Evolutionary conservation across 2,113 vertebrate species (phyloP), one percentile per base, ranked within the genome.

Genomic region (Martes martes): DNA sequence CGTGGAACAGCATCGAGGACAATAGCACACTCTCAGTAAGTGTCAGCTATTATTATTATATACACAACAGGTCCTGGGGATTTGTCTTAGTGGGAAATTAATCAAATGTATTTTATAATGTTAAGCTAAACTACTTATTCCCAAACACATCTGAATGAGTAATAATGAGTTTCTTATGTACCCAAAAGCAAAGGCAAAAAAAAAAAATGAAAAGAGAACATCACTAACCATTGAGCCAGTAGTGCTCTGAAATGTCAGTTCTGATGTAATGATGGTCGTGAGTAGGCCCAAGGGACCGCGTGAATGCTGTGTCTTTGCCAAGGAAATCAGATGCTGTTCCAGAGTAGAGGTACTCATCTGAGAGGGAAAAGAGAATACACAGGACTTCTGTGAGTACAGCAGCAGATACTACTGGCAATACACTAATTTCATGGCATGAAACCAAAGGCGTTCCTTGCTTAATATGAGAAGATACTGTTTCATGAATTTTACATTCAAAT

Each of bases 241-340:
- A 99, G 98, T 99, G 99, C 76, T 99, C 99, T 9, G 99, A 99
- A 97, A 99, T 99, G 98, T 99, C 99, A 21, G 99, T 99, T 98
- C 99, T 99, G 98, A 99, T 99, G 99, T 99, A 99, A 98, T 99
- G 99, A 97, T 99, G 99, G 98, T 99, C 99, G 6, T 99, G 99
- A 92, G 99, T 98, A 85, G 99, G 99, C 83, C 99, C 99, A 6
- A 99, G 99, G 76, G 99, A 99, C 90, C 99, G 99, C 28, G 99
- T 99, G 98, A 99, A 99, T 7, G 99, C 99, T 1, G 99, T 99
- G 94, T 99, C 99, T 98, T 99, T 99, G 97, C 99, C 99, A 98
- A 99, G 99, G 98, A 99, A 99, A 99, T 99, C 99, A 52, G 99
- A 99, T 26, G 99, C 99, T 23, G 99, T 99, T 97, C 99, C 99